phyloP scores from a whole-genome alignment of 2,888 invertebrate genomes.

The Agriopis aurantiaria region DNA sequence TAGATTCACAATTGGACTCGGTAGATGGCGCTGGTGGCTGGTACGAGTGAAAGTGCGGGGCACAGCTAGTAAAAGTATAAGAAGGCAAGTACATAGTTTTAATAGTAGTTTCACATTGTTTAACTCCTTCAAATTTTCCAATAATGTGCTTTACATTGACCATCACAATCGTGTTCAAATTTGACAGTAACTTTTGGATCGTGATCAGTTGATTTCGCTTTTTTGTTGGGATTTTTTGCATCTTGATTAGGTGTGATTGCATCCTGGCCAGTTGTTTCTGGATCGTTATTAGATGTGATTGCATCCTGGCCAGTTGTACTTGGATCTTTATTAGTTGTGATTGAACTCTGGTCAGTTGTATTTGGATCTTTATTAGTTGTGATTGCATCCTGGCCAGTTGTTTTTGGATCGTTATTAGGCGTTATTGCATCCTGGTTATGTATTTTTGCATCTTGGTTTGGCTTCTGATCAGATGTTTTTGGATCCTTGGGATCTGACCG shows the following conservation, averaged over 20 bases:
- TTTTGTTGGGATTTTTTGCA: not conserved
- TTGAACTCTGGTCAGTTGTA: not conserved
- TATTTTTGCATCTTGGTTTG: not conserved
- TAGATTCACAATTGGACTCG: too few species aligned
- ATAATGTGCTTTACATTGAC: not conserved
- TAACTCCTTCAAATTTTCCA: not conserved
- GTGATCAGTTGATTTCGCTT: not conserved
- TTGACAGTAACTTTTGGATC: not conserved
- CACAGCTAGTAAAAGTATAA: too few species aligned
- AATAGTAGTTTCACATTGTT: not conserved
- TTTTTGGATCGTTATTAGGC: not conserved
- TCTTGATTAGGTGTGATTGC: not conserved
- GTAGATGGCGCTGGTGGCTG: too few species aligned
- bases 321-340: not conserved
- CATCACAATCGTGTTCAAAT: not conserved
- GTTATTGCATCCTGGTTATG: not conserved
- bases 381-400: not conserved
- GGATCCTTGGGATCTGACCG: slow-evolving; percentile 3
- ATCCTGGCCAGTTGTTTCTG: not conserved
- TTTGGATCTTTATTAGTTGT: not conserved
- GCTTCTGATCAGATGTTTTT: not conserved
- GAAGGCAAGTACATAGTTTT: too few species aligned
- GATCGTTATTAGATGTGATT: not conserved
- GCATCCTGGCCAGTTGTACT: not conserved
- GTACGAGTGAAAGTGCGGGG: too few species aligned